Evolutionary conservation across 2,888 invertebrate genomes (phyloP), one percentile per base, ranked within the genome.

Genomic region (Tinea trinotella): DNA sequence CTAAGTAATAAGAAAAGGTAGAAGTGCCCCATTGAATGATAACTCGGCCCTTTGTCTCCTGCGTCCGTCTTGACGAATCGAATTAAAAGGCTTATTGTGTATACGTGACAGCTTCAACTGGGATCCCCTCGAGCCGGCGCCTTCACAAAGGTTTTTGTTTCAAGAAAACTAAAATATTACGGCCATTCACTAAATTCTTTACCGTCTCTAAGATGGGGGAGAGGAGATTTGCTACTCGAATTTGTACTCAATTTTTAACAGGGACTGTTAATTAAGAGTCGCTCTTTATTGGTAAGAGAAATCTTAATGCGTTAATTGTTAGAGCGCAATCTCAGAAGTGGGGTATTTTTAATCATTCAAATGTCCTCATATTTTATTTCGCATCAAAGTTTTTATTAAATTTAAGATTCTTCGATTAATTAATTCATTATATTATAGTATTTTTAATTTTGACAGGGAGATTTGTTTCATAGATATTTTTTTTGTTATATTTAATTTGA

Each of bases 41-140:
- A 87, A 86, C 85, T 76, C 77, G 67, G 67, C 69, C 76, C 81
- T 84, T 84, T 85, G 84, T 85, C 82, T 77, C 74, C 64, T 60
- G 72, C 73, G 83, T 78, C 81, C 83, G 79, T 79, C 84, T 76
- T 81, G 85, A 84, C 81, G 85, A 83, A 84, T 85, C 84, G 84
- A 85, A 85, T 84, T 84, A 83, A 84, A 85, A 84, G 84, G 85
- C 84, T 85, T 84, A 85, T 83, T 84, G 84, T 84, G 85, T 84
- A 83, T 78, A 84, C 84, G 84, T 85, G 85, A 83, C 84, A 80
- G 81, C 71, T 66, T 63, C 63, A 66, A n/a, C 54, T 13, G 48
- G 19, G 66, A 66, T 65, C 73, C 74, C 76, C 72, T 69, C 70
- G 64, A 62, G 67, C 66, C 65, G 65, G 64, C 62, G 68, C 66